phyloP scores from a whole-genome alignment of 1,140 invertebrate genomes.

The Tribolium castaneum region DNA sequence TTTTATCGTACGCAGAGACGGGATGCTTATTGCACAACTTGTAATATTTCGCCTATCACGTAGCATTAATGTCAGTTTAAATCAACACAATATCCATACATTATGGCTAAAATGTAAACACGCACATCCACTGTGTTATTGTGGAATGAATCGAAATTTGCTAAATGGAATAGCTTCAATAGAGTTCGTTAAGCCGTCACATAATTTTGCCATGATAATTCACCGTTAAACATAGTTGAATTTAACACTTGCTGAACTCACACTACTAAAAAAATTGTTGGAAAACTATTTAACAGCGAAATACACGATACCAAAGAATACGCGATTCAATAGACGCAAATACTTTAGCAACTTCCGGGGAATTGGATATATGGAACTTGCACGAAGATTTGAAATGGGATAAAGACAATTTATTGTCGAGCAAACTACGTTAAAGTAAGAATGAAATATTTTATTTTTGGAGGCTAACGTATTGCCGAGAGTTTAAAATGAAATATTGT shows the following conservation, averaged over 20 bases:
- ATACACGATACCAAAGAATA: background rate
- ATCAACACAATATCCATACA: background rate
- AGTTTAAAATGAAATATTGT: background rate
- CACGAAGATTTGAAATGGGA: background rate
- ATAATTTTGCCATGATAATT: conserved; percentile 12
- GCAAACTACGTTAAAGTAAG: background rate
- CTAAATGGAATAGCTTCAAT: conserved; percentile 1
- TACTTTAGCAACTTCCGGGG: background rate
- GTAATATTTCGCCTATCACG: background rate
- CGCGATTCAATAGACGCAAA: background rate
- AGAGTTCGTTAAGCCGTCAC: conserved; percentile 15
- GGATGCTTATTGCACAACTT: background rate
- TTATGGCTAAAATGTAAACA: conserved; percentile 4
- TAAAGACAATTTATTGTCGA: background rate
- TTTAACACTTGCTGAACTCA: background rate
- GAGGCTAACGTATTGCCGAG: background rate
- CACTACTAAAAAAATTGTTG: too few relatives aligned
- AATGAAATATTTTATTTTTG: background rate
- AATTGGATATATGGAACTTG: background rate
- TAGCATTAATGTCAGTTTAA: conserved; percentile 5
- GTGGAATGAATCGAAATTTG: background rate
- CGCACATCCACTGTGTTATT: conserved; percentile 2
- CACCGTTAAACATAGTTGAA: background rate
- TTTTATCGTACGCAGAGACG: background rate
- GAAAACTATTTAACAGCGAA: background rate